Conservation (phyloP, 35 echinoderm and acorn worm genomes). For the Acanthaster planci region DNA sequence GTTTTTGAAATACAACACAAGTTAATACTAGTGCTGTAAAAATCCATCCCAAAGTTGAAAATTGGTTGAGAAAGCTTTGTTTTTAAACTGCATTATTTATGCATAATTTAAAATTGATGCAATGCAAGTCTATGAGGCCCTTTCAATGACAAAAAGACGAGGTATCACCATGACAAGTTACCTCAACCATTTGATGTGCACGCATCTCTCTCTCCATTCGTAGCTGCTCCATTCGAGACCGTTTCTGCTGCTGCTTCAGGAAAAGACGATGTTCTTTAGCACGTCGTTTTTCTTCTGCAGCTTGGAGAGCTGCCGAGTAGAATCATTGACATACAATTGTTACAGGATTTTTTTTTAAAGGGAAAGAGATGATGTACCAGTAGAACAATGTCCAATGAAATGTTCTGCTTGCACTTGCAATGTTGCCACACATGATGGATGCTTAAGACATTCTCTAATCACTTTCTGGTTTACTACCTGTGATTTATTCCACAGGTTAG, state of each 20-base stretch:
- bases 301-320: conserved; percentile 69
- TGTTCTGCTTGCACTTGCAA: too few species aligned
- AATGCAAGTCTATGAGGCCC: neutral
- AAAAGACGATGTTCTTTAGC: conserved; percentile 84
- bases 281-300: conserved; percentile 86
- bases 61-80: neutral
- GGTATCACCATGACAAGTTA: conserved; percentile 17
- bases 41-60: too few species aligned
- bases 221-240: conserved; percentile 78
- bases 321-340: neutral
- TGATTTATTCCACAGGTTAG: too few species aligned
- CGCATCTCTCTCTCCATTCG: conserved; percentile 85
- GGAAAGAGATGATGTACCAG: too few species aligned
- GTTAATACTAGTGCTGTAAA: too few species aligned
- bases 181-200: conserved; percentile 92
- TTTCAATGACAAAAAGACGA: neutral
- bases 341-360: too few species aligned
- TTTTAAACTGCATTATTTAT: neutral
- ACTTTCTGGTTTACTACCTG: too few species aligned
- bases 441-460: too few species aligned
- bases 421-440: too few species aligned
- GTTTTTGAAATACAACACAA: too few species aligned
- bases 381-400: too few species aligned
- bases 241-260: conserved; percentile 80
- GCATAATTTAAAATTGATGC: neutral